Evolutionary conservation across 2,113 vertebrate genomes (phyloP), one percentile per base, ranked within the genome.

Genomic region (Strix aluco): DNA sequence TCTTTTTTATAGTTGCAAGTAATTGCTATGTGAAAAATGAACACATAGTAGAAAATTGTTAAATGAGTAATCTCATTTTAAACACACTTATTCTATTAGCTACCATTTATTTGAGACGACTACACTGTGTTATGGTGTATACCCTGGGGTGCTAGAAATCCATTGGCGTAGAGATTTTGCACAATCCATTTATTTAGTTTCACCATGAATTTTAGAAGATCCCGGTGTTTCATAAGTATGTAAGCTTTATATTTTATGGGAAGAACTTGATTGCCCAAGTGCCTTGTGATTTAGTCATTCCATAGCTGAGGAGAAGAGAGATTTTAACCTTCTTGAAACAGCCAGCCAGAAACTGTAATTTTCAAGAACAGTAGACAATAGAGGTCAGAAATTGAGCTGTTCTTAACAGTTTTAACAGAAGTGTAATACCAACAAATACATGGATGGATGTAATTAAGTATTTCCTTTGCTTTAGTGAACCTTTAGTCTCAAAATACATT

Each of bases 1-100:
- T 88, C 19, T 3, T 47, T 86, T 94, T 86, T 75, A 77, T 65
- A 61, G 49, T 73, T 88, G 54, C 21, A 75, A 90, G 75, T 84
- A 97, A 93, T 90, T 94, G 22, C 49, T 80, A 36, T 88, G 26
- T 77, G 79, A 95, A 90, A 95, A 92, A 89, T 88, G 83, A 92
- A 55, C 17, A 86, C 23, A 36, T 27, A 86, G 26, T 65, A 84
- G 54, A 88, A 83, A 94, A 81, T 52, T 88, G 21, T 75, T 86
- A 81, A 94, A 91, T 80, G 26, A 40, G 7, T 72, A 85, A 81
- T 54, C 57, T 92, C 21, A 42, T 92, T 90, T 90, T 57, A 70
- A 91, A 77, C 30, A 55, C 11, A 70, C 92, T 94, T 92, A 79
- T 81, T 95, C 32, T 62, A 63, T 86, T 92, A 95, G 17, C 16